These are phyloP conservation scores for Listronotus bonariensis DNA, from an alignment of 1,140 invertebrate species.

Conservation along the genomic window DNA sequence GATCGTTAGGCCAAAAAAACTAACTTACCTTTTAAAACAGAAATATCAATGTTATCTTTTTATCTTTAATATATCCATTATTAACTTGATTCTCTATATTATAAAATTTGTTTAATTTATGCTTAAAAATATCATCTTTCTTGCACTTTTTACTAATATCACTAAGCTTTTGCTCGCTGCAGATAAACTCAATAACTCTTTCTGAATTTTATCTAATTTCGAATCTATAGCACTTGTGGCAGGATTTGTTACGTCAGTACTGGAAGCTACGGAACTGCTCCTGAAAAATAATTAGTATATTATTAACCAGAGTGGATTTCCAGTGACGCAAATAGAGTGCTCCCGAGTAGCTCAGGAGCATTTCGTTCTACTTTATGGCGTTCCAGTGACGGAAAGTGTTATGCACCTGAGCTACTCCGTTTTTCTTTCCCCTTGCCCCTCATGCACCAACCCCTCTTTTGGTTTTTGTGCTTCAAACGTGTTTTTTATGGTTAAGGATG, in stretches of 20 bases:
- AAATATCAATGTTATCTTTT: conserved; percentile 14
- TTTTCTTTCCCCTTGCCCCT: too few species aligned
- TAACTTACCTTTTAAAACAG: conserved; percentile 27
- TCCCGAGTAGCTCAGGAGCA: too few species aligned
- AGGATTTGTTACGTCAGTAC: conserved; percentile 44
- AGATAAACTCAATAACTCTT: conserved; percentile 36
- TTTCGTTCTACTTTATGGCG: too few species aligned
- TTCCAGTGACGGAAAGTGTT: too few species aligned
- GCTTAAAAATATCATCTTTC: conserved; percentile 19
- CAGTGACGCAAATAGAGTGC: too few species aligned
- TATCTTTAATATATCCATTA: conserved; percentile 12
- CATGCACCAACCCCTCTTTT: too few species aligned
- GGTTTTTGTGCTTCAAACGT: too few species aligned
- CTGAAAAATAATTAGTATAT: conserved; percentile 60
- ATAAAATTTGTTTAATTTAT: conserved; percentile 38
- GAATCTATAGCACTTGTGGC: conserved; percentile 36
- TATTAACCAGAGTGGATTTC: too few species aligned
- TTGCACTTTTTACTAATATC: conserved; percentile 35
- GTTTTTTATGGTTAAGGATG: too few species aligned
- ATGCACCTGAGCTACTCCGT: too few species aligned
- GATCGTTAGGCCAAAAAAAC: too few species aligned
- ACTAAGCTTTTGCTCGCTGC: conserved; percentile 35
- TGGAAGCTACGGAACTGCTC: conserved; percentile 60
- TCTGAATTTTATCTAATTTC: conserved; percentile 43
- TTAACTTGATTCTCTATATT: conserved; percentile 24